Percentiles rank a stretch among this genome's conserved stretches.
Conservation (phyloP, 2,797 vertebrate species). For the Melanotaenia parkinsoni region DNA sequence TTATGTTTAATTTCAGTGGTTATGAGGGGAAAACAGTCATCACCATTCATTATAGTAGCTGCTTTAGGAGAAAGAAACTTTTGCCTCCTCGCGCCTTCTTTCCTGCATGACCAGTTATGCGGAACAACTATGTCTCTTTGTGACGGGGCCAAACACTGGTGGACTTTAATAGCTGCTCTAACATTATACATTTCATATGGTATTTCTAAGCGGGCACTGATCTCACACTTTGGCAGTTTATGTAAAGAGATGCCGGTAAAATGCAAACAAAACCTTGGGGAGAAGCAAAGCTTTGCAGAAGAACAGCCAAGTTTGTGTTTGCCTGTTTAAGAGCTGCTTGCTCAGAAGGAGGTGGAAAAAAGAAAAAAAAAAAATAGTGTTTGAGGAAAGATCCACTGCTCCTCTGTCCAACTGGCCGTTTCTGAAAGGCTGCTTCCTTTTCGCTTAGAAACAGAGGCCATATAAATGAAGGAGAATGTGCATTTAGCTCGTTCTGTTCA, state of each 20-base stretch:
- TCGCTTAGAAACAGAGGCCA: slow-evolving; percentile 52
- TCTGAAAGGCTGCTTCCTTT: slow-evolving; percentile 69
- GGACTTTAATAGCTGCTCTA: slow-evolving; percentile 70
- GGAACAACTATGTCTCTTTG: slow-evolving; percentile 66
- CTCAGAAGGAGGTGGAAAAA: slow-evolving; percentile 29
- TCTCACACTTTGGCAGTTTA: slow-evolving; percentile 80
- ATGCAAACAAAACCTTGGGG: slow-evolving; percentile 78
- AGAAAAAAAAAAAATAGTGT: slow-evolving; percentile 25
- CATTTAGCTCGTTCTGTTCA: slow-evolving; percentile 64
- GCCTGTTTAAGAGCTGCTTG: slow-evolving; percentile 72
- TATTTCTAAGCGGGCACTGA: slow-evolving; percentile 79
- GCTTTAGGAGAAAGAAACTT: slow-evolving; percentile 63
- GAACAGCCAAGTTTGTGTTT: slow-evolving; percentile 75
- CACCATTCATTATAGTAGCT: slow-evolving; percentile 43
- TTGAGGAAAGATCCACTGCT: slow-evolving; percentile 64
- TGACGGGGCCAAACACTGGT: slow-evolving; percentile 66
- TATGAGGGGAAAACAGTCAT: slow-evolving; percentile 62
- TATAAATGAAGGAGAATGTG: slow-evolving; percentile 64
- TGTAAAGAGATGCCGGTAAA: slow-evolving; percentile 77
- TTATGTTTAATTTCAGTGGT: slow-evolving; percentile 44
- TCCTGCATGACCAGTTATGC: slow-evolving; percentile 60
- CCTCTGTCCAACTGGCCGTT: slow-evolving; percentile 75
- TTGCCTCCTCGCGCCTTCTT: slow-evolving; percentile 39
- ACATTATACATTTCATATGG: slow-evolving; percentile 81
- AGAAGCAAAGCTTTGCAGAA: slow-evolving; percentile 70